phyloP scores from a whole-genome alignment of 2,888 invertebrate genomes.

The Pachycephus smyrnensis region DNA sequence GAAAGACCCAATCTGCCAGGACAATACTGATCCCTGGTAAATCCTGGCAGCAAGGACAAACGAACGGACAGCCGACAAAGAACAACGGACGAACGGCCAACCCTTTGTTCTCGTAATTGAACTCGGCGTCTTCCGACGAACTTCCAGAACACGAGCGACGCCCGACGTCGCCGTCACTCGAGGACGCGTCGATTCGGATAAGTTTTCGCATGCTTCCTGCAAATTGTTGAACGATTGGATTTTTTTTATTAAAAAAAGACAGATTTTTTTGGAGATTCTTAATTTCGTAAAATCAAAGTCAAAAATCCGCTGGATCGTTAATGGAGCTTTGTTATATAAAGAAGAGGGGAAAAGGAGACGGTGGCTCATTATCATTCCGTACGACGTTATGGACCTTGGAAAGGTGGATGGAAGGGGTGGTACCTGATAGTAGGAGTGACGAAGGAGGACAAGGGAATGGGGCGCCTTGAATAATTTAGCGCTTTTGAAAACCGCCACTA shows the following conservation, averaged over 20 bases:
- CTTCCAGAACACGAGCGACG: not conserved
- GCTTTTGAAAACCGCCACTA: constrained; percentile 18
- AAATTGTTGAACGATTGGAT: not conserved
- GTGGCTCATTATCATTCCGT: constrained; percentile 1
- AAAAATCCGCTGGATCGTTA: not conserved
- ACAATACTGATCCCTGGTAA: constrained; percentile 41
- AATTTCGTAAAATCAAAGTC: not conserved
- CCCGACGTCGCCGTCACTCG: constrained; percentile 2
- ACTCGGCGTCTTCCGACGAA: constrained; percentile 27
- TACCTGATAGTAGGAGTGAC: too few relatives aligned
- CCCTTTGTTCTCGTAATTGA: constrained; percentile 50
- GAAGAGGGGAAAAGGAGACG: not conserved
- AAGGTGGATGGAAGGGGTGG: too few relatives aligned
- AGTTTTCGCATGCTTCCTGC: not conserved
- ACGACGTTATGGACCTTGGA: not conserved
- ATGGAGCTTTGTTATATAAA: not conserved
- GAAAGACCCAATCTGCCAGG: constrained; percentile 44
- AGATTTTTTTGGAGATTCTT: not conserved
- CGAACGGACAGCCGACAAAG: constrained; percentile 38
- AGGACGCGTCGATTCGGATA: not conserved
- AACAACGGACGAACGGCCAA: constrained; percentile 39
- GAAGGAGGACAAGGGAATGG: not conserved
- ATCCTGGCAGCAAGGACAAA: constrained; percentile 32
- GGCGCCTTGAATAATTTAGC: constrained; percentile 4
- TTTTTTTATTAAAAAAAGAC: too few relatives aligned